Evolutionary conservation across 2,113 vertebrate species (phyloP).

Genomic region (Tor tambroides): DNA sequence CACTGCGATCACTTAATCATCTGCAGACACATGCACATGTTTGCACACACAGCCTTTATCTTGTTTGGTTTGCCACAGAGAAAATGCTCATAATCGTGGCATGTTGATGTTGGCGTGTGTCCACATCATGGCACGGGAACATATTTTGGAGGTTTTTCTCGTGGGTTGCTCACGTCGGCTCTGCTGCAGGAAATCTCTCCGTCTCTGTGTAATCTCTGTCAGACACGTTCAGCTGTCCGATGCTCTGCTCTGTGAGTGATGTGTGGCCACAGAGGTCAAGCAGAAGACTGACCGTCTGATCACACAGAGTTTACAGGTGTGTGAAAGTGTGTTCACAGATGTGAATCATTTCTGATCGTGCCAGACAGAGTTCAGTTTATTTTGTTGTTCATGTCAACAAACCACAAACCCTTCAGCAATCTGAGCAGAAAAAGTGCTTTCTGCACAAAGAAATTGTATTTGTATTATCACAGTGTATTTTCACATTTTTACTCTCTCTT

Average conservation of each 20-base stretch:
- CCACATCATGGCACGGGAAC: background rate
- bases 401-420: background rate
- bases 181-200: background rate
- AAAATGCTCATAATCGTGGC: background rate
- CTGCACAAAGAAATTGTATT: too few species aligned
- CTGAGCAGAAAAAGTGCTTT: background rate
- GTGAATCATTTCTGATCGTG: background rate
- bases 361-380: background rate
- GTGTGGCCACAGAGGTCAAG: background rate
- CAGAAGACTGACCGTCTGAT: background rate
- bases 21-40: background rate
- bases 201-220: background rate
- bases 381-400: background rate
- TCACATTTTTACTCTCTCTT: background rate
- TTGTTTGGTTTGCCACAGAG: background rate
- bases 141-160: background rate
- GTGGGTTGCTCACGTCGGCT: background rate
- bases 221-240: background rate
- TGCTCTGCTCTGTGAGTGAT: background rate
- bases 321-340: background rate
- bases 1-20: background rate
- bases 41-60: conserved; percentile 2
- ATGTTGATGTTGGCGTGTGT: background rate
- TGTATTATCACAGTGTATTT: too few species aligned
- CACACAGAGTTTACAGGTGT: background rate